Percentiles rank a stretch among this genome's conserved stretches.
phyloP scores from a whole-genome alignment of 2,113 vertebrate species.

The Percina caprodes region DNA sequence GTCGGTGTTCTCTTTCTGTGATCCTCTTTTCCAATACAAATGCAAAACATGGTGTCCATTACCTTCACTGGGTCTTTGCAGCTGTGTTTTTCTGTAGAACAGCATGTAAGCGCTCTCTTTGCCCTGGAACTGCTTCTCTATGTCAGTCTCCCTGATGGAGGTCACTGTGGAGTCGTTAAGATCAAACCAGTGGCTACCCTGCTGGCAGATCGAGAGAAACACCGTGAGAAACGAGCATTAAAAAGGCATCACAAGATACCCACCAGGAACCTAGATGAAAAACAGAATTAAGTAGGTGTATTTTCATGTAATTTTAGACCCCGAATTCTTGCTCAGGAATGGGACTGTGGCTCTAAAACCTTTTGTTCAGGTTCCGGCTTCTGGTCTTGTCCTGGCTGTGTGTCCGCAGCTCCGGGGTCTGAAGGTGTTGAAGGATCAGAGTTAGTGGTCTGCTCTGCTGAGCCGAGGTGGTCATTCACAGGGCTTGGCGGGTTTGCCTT shows the following conservation, averaged over 20 bases:
- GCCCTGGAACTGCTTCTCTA: conserved; percentile 96
- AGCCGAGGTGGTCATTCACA: conserved; percentile 32
- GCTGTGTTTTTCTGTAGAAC: conserved; percentile 92
- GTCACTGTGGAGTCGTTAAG: conserved; percentile 93
- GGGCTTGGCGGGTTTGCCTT: conserved; percentile 70
- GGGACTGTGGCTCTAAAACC: conserved; percentile 38
- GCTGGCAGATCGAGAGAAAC: conserved; percentile 54
- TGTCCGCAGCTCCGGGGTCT: conserved; percentile 28
- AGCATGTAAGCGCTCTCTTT: conserved; percentile 99
- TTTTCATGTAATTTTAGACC: conserved; percentile 1
- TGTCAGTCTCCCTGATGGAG: conserved; percentile 89
- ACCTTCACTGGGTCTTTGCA: conserved; percentile 91
- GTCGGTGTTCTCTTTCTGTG: neutral
- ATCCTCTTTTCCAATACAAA: conserved; percentile 10
- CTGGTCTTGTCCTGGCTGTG: conserved; percentile 29
- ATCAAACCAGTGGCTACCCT: conserved; percentile 93
- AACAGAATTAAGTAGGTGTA: neutral
- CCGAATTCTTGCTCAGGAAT: neutral
- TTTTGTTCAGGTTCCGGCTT: conserved; percentile 44
- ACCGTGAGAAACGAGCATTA: conserved; percentile 39
- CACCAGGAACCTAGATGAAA: neutral
- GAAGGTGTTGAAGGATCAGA: conserved; percentile 20
- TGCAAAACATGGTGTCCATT: conserved; percentile 33
- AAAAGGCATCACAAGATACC: conserved; percentile 36
- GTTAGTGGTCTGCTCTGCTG: conserved; percentile 30